phyloP scores from a whole-genome alignment of 2,797 vertebrate species.

The Tragopan temminckii region DNA sequence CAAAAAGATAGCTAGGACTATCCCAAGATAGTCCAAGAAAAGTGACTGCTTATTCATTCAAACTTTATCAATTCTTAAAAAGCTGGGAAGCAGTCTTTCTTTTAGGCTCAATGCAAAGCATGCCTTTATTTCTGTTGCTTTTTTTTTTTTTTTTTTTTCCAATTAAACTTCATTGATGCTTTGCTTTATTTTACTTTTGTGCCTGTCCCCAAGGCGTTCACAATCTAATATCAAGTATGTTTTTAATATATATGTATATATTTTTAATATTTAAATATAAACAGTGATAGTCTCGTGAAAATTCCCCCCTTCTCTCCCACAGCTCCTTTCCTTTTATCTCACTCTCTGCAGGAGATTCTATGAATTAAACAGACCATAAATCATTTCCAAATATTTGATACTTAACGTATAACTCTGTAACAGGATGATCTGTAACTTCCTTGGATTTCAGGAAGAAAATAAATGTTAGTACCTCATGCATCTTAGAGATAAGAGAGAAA shows the following conservation, averaged over 20 bases:
- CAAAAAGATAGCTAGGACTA: background rate
- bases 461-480: background rate
- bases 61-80: background rate
- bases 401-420: background rate
- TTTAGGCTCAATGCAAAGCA: background rate
- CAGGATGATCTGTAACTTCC: background rate
- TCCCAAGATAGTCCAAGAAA: too few species aligned
- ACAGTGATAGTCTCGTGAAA: background rate
- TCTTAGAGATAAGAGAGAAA: background rate
- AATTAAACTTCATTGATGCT: background rate
- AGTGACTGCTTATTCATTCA: background rate
- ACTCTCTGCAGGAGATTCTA: background rate
- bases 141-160: too few species aligned
- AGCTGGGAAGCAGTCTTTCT: background rate
- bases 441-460: background rate
- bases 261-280: background rate
- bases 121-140: background rate
- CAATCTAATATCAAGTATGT: background rate
- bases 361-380: background rate
- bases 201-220: background rate
- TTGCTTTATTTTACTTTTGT: background rate
- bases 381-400: background rate
- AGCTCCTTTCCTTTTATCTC: background rate
- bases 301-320: background rate
- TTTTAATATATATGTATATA: background rate